Evolutionary conservation across 2,888 invertebrate genomes (phyloP).

Genomic region (Clivina fossor): DNA sequence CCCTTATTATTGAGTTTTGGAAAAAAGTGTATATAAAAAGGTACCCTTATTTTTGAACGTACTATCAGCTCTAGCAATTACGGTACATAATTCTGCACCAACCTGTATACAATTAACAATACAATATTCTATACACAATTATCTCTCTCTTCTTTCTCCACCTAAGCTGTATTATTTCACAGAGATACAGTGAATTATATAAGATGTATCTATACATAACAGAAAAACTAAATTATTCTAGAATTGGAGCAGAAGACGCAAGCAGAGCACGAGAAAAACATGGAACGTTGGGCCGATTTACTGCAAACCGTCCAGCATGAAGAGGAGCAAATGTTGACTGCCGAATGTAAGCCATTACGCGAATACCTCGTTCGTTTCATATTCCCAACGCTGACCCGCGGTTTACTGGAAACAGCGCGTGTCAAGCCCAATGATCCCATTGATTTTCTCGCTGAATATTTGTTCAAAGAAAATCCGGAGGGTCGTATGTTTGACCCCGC

Average conservation of each 20-base stretch:
- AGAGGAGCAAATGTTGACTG: constrained; percentile 70
- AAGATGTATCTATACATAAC: too few relatives aligned
- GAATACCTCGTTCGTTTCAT: constrained; percentile 76
- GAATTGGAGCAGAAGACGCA: constrained; percentile 44
- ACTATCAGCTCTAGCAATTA: too few relatives aligned
- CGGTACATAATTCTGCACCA: too few relatives aligned
- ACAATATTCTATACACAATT: too few relatives aligned
- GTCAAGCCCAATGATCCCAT: constrained; percentile 75
- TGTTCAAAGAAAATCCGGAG: constrained; percentile 68
- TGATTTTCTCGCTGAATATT: constrained; percentile 72
- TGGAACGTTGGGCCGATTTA: constrained; percentile 58
- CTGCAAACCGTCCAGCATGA: constrained; percentile 67
- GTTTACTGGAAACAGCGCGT: constrained; percentile 72
- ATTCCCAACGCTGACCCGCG: constrained; percentile 76
- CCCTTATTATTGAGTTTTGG: too few relatives aligned
- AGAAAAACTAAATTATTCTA: constrained; percentile 3
- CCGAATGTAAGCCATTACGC: constrained; percentile 71
- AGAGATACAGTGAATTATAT: too few relatives aligned
- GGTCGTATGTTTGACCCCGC: constrained; percentile 71
- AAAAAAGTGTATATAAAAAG: too few relatives aligned
- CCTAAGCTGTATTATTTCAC: too few relatives aligned
- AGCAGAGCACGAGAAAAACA: constrained; percentile 49
- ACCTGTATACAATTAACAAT: too few relatives aligned
- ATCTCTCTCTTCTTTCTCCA: too few relatives aligned
- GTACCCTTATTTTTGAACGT: too few relatives aligned